Evolutionary conservation across 2,113 vertebrate species (phyloP), one percentile per base, ranked within the genome.

Genomic region (Thunnus thynnus): DNA sequence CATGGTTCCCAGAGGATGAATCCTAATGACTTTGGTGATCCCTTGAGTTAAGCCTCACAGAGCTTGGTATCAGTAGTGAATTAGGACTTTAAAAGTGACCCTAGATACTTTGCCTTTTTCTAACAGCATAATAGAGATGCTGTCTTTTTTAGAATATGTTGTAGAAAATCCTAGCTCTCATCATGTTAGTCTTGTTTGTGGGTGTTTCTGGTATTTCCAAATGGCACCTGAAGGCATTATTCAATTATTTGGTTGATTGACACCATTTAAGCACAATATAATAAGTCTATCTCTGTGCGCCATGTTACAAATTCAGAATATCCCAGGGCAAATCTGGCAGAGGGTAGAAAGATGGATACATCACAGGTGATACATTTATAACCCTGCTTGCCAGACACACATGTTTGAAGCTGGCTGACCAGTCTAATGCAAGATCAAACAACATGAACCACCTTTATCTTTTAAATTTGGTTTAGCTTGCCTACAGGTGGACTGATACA

Each of bases 371-470:
- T 72, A 54, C 17, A 72, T 77, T 72, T 62, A 68, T 54, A 60
- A 46, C 44, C n/a, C 48, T 57, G 67, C 22, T 25, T 63, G 41
- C 16, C 30, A 47, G 36, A 66, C 50, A 70, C n/a, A 68, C 36
- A 48, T 13, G 14, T 46, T 68, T 74, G 46, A 18, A 76, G 56
- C 25, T 2, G n/a, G 50, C 66, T 68, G 46, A 67, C 46, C 76
- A 61, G 25, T 51, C 41, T 74, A 65, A 78, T 70, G 83, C 27
- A 67, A 67, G 64, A 83, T 83, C 70, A 86, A 79, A 84, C 61
- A 27, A 27, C 70, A 60, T 60, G 60, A 65, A 61, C 72, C 63
- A 62, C 51, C 76, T 74, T 57, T 36, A n/a, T 51, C 20, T 76
- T 70, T 76, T 61, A 68, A 46, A 79, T 64, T 30, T 65, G 20